phyloP scores from a whole-genome alignment of 2,113 vertebrate genomes.

The Scolopax mira region DNA sequence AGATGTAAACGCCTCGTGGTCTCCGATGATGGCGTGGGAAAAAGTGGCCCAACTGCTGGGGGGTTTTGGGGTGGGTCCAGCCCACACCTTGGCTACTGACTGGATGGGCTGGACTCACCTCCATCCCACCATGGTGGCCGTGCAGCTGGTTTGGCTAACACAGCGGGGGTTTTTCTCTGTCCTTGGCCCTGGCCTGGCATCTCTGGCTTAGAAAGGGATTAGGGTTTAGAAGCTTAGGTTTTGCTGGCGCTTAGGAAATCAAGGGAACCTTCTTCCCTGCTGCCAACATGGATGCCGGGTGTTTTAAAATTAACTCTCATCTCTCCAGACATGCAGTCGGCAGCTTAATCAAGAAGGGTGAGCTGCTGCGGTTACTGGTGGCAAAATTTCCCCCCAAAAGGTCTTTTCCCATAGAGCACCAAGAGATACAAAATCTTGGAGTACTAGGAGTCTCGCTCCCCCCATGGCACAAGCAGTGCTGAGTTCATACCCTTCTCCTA shows the following conservation, averaged over 20 bases:
- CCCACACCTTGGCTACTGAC: rapidly evolving
- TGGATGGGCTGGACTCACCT: background rate
- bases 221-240: slow-evolving; percentile 51
- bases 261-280: slow-evolving; percentile 13
- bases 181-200: slow-evolving; percentile 26
- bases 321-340: rapidly evolving
- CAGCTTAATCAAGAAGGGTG: background rate
- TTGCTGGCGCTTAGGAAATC: slow-evolving; percentile 34
- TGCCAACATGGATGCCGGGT: background rate
- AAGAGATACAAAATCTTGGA: background rate
- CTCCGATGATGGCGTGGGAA: rapidly evolving
- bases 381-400: background rate
- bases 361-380: background rate
- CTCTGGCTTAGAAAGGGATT: slow-evolving; percentile 31
- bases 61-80: background rate
- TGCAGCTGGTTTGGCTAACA: background rate
- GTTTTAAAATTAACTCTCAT: slow-evolving; percentile 50
- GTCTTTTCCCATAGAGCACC: background rate
- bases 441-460: background rate
- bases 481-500: background rate
- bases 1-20: rapidly evolving
- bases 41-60: background rate
- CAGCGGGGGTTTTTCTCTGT: background rate
- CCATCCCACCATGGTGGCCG: rapidly evolving
- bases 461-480: background rate